phyloP scores from a whole-genome alignment of 2,797 vertebrate genomes.

The Centropyge bicolor region DNA sequence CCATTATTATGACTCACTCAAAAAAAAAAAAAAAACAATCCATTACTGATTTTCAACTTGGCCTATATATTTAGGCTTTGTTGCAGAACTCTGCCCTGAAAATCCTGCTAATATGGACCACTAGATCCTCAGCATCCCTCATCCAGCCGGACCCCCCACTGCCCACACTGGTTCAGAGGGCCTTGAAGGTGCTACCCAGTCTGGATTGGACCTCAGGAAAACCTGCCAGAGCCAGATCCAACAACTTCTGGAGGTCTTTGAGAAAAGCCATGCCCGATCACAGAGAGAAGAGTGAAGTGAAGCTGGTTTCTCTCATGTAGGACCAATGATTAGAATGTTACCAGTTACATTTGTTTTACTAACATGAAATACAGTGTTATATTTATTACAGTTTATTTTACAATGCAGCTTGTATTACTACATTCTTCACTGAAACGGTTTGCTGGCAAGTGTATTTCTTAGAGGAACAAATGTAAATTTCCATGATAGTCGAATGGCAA shows the following conservation, averaged over 20 bases:
- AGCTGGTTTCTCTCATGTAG: not conserved
- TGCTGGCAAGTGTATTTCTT: not conserved
- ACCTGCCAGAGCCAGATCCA: conserved; percentile 27
- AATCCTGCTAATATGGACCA: conserved; percentile 88
- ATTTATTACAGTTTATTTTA: not conserved
- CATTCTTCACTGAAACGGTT: not conserved
- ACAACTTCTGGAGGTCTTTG: conserved; percentile 88
- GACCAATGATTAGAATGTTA: not conserved
- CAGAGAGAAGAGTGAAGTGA: too few relatives aligned
- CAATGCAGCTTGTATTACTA: not conserved
- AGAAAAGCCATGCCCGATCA: conserved; percentile 85
- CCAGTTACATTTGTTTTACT: not conserved
- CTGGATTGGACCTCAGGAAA: conserved; percentile 83
- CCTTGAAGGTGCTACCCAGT: conserved; percentile 88
- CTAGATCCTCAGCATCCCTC: conserved; percentile 62
- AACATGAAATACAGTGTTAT: not conserved
- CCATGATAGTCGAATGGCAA: not conserved
- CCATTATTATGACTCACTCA: not conserved
- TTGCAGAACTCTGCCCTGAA: conserved; percentile 85
- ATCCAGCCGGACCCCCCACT: conserved; percentile 78
- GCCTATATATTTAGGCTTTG: conserved; percentile 79
- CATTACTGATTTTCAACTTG: not conserved
- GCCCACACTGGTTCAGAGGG: conserved; percentile 85
- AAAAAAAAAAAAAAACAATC: too few relatives aligned
- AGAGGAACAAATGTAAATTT: conserved; percentile 1